Base-by-base conservation (phyloP, 2,888 invertebrate species). In the Latrodectus elegans region DNA sequence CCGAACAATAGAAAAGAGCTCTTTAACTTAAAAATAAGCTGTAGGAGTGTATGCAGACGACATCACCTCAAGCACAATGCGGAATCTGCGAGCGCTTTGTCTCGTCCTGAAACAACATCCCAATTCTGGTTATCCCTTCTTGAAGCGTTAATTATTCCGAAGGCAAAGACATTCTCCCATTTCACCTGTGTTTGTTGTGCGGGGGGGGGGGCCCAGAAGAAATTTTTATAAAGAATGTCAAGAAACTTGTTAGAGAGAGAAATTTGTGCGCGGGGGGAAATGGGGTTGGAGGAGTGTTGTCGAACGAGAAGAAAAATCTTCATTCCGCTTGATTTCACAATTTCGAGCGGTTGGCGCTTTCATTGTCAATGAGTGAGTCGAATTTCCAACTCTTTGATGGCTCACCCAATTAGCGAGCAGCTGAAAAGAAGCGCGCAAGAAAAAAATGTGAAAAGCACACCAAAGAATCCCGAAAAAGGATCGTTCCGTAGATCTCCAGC, bases 341-440 rank as follows among this genome's bases (percentile, higher is more conserved):
- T 81, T 81, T 71, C 72, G 75, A 64, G 70, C 74, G 49, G 82
- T 64, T 83, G 55, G 55, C 71, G 77, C 70, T 60, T 15, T 49
- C 71, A 74, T 79, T 84, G 78, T 79, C 51, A 49, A 71, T 67
- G 8, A 26, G 49, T 12, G 60, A 67, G 64, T 86, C 53, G 15
- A 72, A 84, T 72, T 84, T 77, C 70, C 26, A 74, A 75, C 60
- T 70, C 84, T 84, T 77, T 77, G 84, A 84, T 77, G 49, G 68
- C 55, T 64, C 52, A 71, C 67, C 84, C 77, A 83, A 77, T 84
- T 84, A 84, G 77, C 38, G 38, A 38, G 38, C 72, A 67, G 60
- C 14, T 60, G 6, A n/a, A 60, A 60, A 60, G n/a, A 15, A 60
- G 12, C n/a, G 14, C n/a, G n/a, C 15, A 3, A 6, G 55, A 6